Evolutionary conservation across 92 coral and sea anemone species (phyloP).

Genomic region (Phenganax subtilis): DNA sequence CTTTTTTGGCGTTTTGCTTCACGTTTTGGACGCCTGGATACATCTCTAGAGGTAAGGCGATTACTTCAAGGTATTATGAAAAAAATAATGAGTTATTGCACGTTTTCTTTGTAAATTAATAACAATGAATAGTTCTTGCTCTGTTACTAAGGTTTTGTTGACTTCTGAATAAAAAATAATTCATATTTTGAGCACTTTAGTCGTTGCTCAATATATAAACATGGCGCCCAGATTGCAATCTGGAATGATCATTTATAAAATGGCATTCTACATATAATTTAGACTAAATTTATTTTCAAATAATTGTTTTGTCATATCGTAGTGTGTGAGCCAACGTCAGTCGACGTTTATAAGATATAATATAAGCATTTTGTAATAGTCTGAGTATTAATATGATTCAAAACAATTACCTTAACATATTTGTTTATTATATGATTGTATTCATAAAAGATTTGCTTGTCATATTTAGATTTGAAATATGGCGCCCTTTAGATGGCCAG

Average conservation of each 20-base stretch:
- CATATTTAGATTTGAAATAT: constrained; percentile 42
- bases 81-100: constrained; percentile 10
- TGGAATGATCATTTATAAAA: too few species aligned
- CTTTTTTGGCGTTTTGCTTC: constrained; percentile 16
- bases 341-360: too few species aligned
- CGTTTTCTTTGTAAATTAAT: constrained; percentile 12
- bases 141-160: not conserved
- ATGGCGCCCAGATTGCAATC: not conserved
- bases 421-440: not conserved
- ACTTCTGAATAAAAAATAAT: constrained; percentile 9
- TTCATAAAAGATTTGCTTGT: not conserved
- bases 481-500: constrained; percentile 66
- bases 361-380: too few species aligned
- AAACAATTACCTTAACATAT: not conserved
- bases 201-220: constrained; percentile 7
- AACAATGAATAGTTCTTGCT: constrained; percentile 8
- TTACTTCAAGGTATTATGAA: constrained; percentile 14
- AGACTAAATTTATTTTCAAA: too few species aligned
- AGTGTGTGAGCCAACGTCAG: too few species aligned
- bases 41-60: constrained; percentile 12
- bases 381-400: too few species aligned
- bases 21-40: not conserved
- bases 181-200: not conserved
- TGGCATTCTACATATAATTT: too few species aligned
- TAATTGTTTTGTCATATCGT: too few species aligned